Conservation (phyloP, 2,113 vertebrate species). For the Psittacula cyanocephala region DNA sequence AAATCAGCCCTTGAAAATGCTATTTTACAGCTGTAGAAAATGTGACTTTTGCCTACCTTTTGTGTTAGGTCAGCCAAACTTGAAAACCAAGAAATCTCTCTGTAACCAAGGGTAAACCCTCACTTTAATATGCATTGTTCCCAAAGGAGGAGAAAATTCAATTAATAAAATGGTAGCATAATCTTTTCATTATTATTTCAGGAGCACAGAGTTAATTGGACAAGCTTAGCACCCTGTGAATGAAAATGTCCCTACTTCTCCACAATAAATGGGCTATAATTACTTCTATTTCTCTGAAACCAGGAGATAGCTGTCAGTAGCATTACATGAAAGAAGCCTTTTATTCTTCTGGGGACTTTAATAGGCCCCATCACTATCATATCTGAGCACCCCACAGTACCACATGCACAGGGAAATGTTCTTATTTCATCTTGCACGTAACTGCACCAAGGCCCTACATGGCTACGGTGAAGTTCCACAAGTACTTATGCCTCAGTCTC, state of each 20-base stretch:
- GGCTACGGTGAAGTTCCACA: fast-evolving
- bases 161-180: not conserved
- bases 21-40: slow-evolving; percentile 14
- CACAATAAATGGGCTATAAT: not conserved
- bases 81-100: not conserved
- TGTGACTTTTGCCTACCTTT: not conserved
- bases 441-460: not conserved
- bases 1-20: not conserved
- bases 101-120: not conserved
- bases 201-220: slow-evolving; percentile 23
- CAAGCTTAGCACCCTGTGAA: not conserved
- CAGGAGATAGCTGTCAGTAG: not conserved
- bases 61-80: not conserved
- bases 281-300: not conserved
- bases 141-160: slow-evolving; percentile 18
- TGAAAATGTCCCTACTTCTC: not conserved
- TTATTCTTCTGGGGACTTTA: not conserved
- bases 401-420: not conserved
- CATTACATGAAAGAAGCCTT: not conserved
- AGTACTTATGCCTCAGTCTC: not conserved
- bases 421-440: not conserved
- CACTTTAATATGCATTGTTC: not conserved
- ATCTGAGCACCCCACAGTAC: not conserved
- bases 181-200: slow-evolving; percentile 40
- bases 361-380: not conserved